Percentiles rank a stretch among this genome's conserved stretches.
Conservation (phyloP, 2,113 vertebrate species). For the Perca fluviatilis region DNA sequence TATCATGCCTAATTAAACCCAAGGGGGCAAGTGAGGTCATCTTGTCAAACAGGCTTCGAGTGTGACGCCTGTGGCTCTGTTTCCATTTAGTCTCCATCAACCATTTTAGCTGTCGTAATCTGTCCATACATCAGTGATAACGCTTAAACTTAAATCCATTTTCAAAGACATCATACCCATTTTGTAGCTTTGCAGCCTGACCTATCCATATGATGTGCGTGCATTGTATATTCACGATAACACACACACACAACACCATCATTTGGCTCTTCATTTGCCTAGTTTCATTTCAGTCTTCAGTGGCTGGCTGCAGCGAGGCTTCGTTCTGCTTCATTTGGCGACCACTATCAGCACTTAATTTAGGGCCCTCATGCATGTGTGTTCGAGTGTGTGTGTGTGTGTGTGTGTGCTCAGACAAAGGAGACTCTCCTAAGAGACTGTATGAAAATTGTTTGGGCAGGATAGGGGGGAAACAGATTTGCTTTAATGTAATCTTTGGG, state of each 20-base stretch:
- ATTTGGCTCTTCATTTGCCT: constrained; percentile 29
- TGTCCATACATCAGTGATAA: constrained; percentile 62
- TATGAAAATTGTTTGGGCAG: neutral
- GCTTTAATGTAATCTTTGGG: neutral
- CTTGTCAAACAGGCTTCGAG: constrained; percentile 23
- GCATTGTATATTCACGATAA: constrained; percentile 38
- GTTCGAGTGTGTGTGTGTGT: neutral
- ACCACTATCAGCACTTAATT: constrained; percentile 26
- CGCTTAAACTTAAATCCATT: constrained; percentile 46
- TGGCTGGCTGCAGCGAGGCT: constrained; percentile 15
- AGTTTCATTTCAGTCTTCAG: constrained; percentile 29
- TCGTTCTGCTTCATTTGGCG: constrained; percentile 32
- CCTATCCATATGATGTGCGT: constrained; percentile 34
- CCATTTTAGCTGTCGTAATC: constrained; percentile 58
- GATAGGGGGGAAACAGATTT: neutral
- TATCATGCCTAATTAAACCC: constrained; percentile 63
- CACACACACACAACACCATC: constrained; percentile 8
- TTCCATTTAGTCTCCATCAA: constrained; percentile 62
- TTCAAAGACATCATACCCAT: constrained; percentile 38
- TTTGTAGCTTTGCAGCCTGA: constrained; percentile 22
- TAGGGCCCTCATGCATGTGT: constrained; percentile 7
- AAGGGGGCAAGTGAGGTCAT: constrained; percentile 37
- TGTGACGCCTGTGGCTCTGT: constrained; percentile 33
- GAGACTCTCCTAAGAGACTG: neutral
- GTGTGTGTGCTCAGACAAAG: neutral